Percentiles rank a stretch among this genome's conserved stretches.
Evolutionary conservation across 1,140 invertebrate species (phyloP).

Genomic region (Andrena cerasifolii): DNA sequence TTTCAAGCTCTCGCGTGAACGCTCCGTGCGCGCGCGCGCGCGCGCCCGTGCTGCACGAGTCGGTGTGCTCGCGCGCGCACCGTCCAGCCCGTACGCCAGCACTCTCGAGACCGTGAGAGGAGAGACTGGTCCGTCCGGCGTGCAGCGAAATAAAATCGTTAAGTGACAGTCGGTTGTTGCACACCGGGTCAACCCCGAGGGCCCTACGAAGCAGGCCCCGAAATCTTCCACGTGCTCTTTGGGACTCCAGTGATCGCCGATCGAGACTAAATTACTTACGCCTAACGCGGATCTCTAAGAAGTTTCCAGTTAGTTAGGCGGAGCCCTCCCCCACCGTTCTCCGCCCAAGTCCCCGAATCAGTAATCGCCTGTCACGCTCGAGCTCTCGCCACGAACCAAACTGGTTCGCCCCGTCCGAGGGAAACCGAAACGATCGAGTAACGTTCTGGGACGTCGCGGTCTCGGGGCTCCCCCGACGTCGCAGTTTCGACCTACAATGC

Average conservation of each 20-base stretch:
- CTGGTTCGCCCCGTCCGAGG: no score
- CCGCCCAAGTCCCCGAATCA: no score
- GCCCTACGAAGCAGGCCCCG: background rate
- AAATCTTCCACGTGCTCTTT: background rate
- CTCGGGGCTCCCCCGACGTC: background rate
- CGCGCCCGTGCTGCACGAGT: background rate
- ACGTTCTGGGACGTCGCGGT: no score
- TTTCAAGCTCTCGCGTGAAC: conserved; percentile 59
- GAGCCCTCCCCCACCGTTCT: no score
- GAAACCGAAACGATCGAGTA: no score
- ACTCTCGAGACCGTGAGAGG: conserved; percentile 13
- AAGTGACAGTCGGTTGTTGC: conserved; percentile 17
- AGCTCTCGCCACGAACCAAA: no score
- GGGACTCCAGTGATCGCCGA: no score
- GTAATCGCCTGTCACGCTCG: no score
- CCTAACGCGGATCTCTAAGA: no score
- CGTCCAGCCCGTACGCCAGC: background rate
- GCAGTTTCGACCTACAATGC: no score
- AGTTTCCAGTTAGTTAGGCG: no score
- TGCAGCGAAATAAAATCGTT: conserved; percentile 49
- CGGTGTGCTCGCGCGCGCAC: background rate
- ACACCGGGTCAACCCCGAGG: background rate
- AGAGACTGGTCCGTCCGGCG: conserved; percentile 28
- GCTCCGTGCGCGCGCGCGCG: background rate
- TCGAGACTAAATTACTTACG: no score